These are phyloP conservation scores for Xiphophorus birchmanni DNA, from an alignment of 2,797 vertebrate genomes.

Conservation along the genomic window DNA sequence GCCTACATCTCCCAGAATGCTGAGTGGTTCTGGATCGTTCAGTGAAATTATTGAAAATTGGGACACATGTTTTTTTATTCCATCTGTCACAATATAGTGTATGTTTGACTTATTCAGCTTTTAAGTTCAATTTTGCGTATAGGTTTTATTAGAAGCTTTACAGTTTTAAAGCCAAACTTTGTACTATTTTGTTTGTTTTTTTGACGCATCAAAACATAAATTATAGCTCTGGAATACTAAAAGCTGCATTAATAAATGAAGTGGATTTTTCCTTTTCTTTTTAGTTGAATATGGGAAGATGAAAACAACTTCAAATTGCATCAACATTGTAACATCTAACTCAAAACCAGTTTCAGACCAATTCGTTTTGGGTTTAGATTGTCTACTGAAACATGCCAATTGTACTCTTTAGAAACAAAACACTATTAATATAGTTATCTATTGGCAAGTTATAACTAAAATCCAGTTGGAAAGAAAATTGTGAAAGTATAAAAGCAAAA, in stretches of 20 bases:
- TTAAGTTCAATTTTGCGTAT: not conserved
- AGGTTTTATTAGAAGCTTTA: not conserved
- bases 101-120: too few species aligned
- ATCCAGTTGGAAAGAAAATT: not conserved
- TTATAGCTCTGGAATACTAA: not conserved
- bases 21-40: too few species aligned
- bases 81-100: too few species aligned
- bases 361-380: not conserved
- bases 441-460: not conserved
- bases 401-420: not conserved
- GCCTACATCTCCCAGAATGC: too few species aligned
- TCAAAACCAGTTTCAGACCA: not conserved
- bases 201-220: not conserved
- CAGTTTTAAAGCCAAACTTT: not conserved
- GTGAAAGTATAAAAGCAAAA: not conserved
- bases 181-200: not conserved
- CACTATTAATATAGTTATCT: not conserved
- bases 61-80: too few species aligned
- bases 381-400: not conserved
- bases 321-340: not conserved
- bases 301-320: not conserved
- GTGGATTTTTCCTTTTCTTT: not conserved
- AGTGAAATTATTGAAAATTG: too few species aligned
- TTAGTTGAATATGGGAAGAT: not conserved
- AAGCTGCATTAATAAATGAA: not conserved